These are phyloP conservation scores for Macheiramphus alcinus DNA, from an alignment of 2,113 vertebrate species.

Conservation along the genomic window DNA sequence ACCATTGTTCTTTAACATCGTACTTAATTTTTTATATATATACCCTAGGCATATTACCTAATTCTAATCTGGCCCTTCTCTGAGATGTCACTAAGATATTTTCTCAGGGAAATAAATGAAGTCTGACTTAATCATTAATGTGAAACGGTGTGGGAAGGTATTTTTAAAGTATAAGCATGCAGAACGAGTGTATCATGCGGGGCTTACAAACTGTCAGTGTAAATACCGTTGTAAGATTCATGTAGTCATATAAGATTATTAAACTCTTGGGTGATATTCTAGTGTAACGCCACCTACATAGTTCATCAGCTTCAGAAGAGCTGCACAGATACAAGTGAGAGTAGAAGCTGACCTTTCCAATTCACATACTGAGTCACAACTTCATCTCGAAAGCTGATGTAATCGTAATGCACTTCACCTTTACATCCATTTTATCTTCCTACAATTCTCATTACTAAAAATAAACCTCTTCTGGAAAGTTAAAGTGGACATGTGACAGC, in stretches of 20 bases:
- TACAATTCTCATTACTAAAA: slow-evolving; percentile 26
- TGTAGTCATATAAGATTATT: not conserved
- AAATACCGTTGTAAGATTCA: not conserved
- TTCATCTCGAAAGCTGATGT: not conserved
- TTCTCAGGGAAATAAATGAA: not conserved
- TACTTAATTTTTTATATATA: not conserved
- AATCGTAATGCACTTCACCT: not conserved
- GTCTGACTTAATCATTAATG: not conserved
- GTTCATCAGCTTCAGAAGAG: not conserved
- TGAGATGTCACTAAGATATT: not conserved
- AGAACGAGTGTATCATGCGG: not conserved
- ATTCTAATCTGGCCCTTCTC: not conserved
- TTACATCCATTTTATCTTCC: slow-evolving; percentile 49
- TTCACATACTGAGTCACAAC: not conserved
- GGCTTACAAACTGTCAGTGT: not conserved
- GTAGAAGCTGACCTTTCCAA: slow-evolving; percentile 17
- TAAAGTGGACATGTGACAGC: slow-evolving; percentile 35
- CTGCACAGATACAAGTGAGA: not conserved
- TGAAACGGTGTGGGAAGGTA: not conserved
- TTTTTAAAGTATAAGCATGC: not conserved
- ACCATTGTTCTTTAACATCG: not conserved
- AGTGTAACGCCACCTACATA: not conserved
- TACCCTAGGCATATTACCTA: not conserved
- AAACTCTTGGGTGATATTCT: not conserved
- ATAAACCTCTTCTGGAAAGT: slow-evolving; percentile 56